Base-by-base conservation (phyloP, 2,797 vertebrate genomes). In the Enteromius viviparus region DNA sequence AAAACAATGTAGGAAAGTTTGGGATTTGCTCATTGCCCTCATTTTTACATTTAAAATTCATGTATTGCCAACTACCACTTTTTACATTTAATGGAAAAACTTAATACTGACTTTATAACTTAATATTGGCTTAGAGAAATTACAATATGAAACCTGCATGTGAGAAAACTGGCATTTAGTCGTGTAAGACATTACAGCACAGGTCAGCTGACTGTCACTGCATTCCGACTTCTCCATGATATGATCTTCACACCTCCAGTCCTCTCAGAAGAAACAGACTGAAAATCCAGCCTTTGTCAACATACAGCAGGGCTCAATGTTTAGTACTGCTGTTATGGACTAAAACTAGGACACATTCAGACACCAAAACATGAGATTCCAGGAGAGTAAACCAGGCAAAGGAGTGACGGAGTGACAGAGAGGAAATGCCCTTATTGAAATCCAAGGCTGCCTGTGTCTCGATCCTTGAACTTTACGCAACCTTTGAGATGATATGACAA, bases 191-290 rank as follows among this genome's bases (percentile, higher is more conserved):
- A 93, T 92, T 94, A 94, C 90, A 79, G 0, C 5, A 77, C 29
- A 51, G 81, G 90, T 92, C 93, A 91, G 92, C 89, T 92, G 92
- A 93, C 90, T 82, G 88, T 84, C 77, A 81, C 77, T 71, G 84
- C 70, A 78, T 80, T 78, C 78, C 29, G 86, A 89, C 91, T 89
- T 89, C 70, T 89, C 66, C 29, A 51, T 42, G 80, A 64, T 80
- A 72, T 34, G 40, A 85, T 65, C 47, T 34, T 68, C 32, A 12
- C 23, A 45, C 74, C 68, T 72, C 37, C 37, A 81, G 82, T 68
- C 32, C 23, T 82, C 74, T 74, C 29, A 76, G 62, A 75, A 82
- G 64, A 87, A 78, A 74, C 79, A 65, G 66, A 51, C 47, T 80
- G 66, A 83, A 78, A 87, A 87, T 71, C 45, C 78, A 71, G 81